Evolutionary conservation across 2,113 vertebrate genomes (phyloP).

Genomic region (Elephantulus edwardii): DNA sequence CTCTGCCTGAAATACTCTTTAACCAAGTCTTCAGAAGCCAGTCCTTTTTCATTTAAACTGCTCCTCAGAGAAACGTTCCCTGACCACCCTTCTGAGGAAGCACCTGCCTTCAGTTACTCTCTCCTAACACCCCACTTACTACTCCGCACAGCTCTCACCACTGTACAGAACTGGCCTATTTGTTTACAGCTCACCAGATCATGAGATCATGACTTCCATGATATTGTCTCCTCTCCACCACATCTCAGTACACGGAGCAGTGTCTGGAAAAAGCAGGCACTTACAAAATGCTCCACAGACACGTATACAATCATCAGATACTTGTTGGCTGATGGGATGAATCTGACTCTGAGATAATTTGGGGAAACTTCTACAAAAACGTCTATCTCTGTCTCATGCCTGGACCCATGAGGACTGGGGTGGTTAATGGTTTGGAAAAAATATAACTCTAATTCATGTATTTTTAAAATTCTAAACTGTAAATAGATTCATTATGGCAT

Average conservation of each 20-base stretch:
- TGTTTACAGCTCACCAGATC: neutral
- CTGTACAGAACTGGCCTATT: neutral
- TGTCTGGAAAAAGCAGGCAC: rapidly evolving
- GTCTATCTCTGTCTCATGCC: conserved; percentile 9
- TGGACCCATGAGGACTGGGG: neutral
- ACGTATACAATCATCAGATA: neutral
- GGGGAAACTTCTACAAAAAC: neutral
- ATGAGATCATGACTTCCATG: neutral
- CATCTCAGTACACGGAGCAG: neutral
- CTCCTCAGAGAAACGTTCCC: neutral
- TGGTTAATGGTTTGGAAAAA: conserved; percentile 50
- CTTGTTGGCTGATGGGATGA: neutral
- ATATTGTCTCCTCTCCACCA: neutral
- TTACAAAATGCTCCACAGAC: neutral
- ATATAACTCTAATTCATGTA: neutral
- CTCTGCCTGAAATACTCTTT: neutral
- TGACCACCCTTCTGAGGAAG: neutral
- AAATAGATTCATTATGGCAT: neutral
- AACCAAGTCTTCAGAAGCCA: neutral
- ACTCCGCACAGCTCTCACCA: neutral
- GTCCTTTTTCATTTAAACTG: neutral
- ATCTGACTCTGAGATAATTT: neutral
- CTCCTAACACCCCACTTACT: rapidly evolving
- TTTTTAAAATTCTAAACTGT: conserved; percentile 52
- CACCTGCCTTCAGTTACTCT: too few relatives aligned